Percentiles rank a stretch among this genome's conserved stretches.
These are phyloP conservation scores for Neoaliturus tenellus DNA, from an alignment of 2,888 invertebrate genomes.

Conservation along the genomic window DNA sequence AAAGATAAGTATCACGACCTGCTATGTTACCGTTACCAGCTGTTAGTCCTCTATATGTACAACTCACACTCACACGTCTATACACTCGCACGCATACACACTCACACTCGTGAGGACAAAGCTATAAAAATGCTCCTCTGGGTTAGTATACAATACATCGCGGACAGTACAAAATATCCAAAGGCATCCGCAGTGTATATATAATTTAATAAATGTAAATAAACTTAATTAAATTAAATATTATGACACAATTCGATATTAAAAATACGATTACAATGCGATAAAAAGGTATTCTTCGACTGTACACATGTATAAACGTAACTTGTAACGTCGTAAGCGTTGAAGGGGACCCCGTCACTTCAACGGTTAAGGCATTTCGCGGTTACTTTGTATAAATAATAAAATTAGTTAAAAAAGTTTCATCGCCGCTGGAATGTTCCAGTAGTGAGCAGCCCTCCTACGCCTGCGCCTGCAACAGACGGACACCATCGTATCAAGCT, in stretches of 20 bases:
- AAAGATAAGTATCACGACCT: constrained; percentile 56
- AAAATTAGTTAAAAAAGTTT: constrained; percentile 26
- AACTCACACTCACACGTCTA: not conserved
- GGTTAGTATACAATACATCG: constrained; percentile 46
- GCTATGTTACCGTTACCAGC: constrained; percentile 24
- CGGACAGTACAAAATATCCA: constrained; percentile 23
- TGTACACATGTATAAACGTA: constrained; percentile 28
- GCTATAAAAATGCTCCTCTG: constrained; percentile 43
- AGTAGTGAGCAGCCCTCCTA: not conserved
- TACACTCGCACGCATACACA: not conserved
- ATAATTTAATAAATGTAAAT: constrained; percentile 35
- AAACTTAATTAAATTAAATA: constrained; percentile 50
- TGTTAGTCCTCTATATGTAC: constrained; percentile 40
- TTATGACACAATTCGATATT: constrained; percentile 44
- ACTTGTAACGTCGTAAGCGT: constrained; percentile 22
- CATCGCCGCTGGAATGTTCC: constrained; percentile 12
- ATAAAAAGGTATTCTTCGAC: constrained; percentile 43
- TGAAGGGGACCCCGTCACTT: not conserved
- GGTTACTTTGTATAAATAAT: constrained; percentile 49
- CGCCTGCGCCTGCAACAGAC: constrained; percentile 19
- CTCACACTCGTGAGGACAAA: constrained; percentile 33
- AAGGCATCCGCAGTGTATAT: constrained; percentile 9
- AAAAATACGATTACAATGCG: constrained; percentile 51
- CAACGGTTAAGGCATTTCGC: constrained; percentile 52
- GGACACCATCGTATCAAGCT: too few species aligned